These are phyloP conservation scores for Barbus barbus DNA, from an alignment of 2,113 vertebrate genomes.

Conservation along the genomic window DNA sequence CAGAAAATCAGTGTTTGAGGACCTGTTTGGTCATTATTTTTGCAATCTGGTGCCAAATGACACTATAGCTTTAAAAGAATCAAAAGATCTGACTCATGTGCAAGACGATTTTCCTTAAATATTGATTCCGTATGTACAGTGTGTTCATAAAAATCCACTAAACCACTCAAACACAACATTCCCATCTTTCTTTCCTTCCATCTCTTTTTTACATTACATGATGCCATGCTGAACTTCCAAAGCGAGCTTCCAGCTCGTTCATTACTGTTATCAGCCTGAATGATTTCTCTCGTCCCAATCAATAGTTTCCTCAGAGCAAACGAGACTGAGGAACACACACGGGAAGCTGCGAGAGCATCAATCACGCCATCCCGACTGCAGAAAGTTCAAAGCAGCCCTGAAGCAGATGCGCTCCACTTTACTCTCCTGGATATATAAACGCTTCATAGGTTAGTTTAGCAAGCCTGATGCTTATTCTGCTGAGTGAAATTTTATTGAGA, in stretches of 20 bases:
- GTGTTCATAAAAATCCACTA: background rate
- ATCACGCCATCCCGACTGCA: conserved; percentile 32
- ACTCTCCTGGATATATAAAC: conserved; percentile 6
- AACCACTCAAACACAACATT: background rate
- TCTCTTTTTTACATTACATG: background rate
- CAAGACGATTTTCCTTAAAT: background rate
- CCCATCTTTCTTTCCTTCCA: background rate
- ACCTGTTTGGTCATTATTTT: background rate
- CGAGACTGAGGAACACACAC: conserved; percentile 52
- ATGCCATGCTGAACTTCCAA: background rate
- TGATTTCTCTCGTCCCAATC: conserved; percentile 67
- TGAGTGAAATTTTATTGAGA: background rate
- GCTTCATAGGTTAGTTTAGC: background rate
- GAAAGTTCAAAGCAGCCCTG: conserved; percentile 26
- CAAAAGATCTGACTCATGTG: background rate
- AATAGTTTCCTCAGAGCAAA: conserved; percentile 68
- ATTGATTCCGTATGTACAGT: background rate
- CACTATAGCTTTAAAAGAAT: background rate
- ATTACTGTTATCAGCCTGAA: conserved; percentile 71
- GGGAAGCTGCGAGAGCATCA: conserved; percentile 42
- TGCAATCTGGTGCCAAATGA: background rate
- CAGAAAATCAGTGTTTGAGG: background rate
- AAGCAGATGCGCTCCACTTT: conserved; percentile 27
- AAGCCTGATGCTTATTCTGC: background rate
- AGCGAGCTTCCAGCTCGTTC: conserved; percentile 69